Percentiles rank a stretch among this genome's conserved stretches.
phyloP scores from a whole-genome alignment of 2,888 invertebrate species.

The Eledone cirrhosa region DNA sequence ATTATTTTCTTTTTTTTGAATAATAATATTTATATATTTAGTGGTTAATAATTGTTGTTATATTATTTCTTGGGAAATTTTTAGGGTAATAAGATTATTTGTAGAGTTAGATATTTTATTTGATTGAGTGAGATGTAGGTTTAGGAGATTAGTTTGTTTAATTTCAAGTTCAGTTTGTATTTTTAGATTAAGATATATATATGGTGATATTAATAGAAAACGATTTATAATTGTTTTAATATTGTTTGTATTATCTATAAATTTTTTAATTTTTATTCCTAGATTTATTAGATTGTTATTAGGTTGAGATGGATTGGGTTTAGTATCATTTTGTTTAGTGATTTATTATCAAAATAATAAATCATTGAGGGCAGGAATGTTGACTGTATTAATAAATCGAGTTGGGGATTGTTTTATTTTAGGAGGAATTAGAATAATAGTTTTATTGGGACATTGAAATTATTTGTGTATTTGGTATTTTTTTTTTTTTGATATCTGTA shows the following conservation, averaged over 20 bases:
- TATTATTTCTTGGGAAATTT: no score
- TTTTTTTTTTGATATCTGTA: slow-evolving; percentile 69
- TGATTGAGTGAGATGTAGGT: slow-evolving; percentile 13
- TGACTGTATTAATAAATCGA: slow-evolving; percentile 79
- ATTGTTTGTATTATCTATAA: no score
- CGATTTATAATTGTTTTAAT: slow-evolving; percentile 75
- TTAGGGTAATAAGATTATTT: no score
- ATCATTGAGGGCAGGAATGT: slow-evolving; percentile 77
- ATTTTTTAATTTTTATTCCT: slow-evolving; percentile 76
- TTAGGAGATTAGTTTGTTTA: slow-evolving; percentile 67
- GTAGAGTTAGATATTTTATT: no score
- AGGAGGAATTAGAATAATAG: slow-evolving; percentile 68
- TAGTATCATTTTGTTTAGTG: slow-evolving; percentile 79
- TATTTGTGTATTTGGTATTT: slow-evolving; percentile 69
- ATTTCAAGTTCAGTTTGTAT: slow-evolving; percentile 74
- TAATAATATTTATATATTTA: not conserved
- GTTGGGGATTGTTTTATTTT: slow-evolving; percentile 78
- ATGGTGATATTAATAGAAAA: slow-evolving; percentile 71
- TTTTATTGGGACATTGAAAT: slow-evolving; percentile 46
- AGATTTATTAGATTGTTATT: slow-evolving; percentile 78
- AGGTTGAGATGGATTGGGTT: slow-evolving; percentile 79
- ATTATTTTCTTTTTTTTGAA: not conserved
- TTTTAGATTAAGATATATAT: slow-evolving; percentile 76
- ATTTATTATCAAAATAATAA: slow-evolving; percentile 78
- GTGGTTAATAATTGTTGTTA: slow-evolving; percentile 28